phyloP scores from a whole-genome alignment of 2,888 invertebrate species.

The Pandemis heparana region DNA sequence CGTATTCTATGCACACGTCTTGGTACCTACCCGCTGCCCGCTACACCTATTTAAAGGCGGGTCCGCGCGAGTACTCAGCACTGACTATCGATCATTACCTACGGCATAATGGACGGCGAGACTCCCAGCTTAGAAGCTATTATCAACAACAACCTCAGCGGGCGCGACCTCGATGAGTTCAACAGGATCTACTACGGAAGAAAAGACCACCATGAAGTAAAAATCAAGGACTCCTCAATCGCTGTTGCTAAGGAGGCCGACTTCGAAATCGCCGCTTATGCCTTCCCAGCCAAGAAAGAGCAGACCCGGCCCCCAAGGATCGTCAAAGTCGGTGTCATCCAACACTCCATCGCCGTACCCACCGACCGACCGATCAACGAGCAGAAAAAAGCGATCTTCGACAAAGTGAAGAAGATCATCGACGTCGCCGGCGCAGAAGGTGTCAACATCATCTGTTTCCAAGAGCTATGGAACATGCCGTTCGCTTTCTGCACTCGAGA shows the following conservation, averaged over 20 bases:
- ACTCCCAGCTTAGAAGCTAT: slow-evolving; percentile 77
- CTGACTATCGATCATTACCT: slow-evolving; percentile 54
- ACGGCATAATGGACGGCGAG: slow-evolving; percentile 74
- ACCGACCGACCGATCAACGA: slow-evolving; percentile 91
- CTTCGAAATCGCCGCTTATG: slow-evolving; percentile 80
- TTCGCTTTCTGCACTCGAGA: slow-evolving; percentile 99
- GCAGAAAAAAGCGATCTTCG: slow-evolving; percentile 93
- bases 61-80: slow-evolving; percentile 45
- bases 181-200: slow-evolving; percentile 79
- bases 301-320: slow-evolving; percentile 88
- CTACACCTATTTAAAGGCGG: slow-evolving; percentile 31
- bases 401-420: slow-evolving; percentile 92
- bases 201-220: slow-evolving; percentile 70
- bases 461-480: slow-evolving; percentile 99
- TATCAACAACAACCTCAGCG: slow-evolving; percentile 74
- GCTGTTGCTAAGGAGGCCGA: slow-evolving; percentile 85
- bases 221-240: slow-evolving; percentile 77
- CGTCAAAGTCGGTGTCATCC: slow-evolving; percentile 95
- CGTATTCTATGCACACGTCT: slow-evolving; percentile 55
- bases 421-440: slow-evolving; percentile 92
- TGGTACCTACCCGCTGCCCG: slow-evolving; percentile 9
- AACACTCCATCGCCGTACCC: slow-evolving; percentile 93
- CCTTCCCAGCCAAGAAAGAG: slow-evolving; percentile 78
- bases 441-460: slow-evolving; percentile 97
- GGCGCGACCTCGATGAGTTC: slow-evolving; percentile 77